Percentiles rank a stretch among this genome's conserved stretches.
phyloP scores from a whole-genome alignment of 2,113 vertebrate species.

The Sorex araneus region DNA sequence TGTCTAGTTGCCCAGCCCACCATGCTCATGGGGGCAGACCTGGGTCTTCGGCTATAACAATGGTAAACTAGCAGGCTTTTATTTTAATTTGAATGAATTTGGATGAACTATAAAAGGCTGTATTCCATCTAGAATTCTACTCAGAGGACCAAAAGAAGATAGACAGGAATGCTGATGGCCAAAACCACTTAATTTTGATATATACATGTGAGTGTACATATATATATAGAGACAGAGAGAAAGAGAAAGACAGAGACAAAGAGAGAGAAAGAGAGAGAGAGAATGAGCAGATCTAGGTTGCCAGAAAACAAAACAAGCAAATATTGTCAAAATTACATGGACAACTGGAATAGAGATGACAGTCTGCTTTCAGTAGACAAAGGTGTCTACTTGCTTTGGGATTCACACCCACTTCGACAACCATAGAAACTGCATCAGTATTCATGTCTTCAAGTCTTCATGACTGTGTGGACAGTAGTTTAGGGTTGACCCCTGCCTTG shows the following conservation, averaged over 20 bases:
- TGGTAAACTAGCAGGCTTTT: constrained; percentile 5
- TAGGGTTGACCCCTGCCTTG: constrained; percentile 7
- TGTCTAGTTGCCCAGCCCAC: background rate
- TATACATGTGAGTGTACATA: too few relatives aligned
- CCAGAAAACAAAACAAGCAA: constrained; percentile 67
- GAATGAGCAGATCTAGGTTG: constrained; percentile 10
- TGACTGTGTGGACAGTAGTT: background rate
- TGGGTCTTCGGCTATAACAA: constrained; percentile 38
- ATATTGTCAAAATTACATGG: constrained; percentile 58
- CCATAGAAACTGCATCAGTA: background rate
- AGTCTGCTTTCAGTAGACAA: background rate
- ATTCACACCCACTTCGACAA: background rate
- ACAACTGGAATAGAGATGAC: background rate
- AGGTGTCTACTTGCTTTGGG: constrained; percentile 30
- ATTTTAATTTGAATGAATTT: constrained; percentile 25
- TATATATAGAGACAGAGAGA: constrained; percentile 16
- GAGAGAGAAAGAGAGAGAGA: constrained; percentile 20
- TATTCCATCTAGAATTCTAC: constrained; percentile 56
- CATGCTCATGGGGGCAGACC: background rate
- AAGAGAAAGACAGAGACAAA: constrained; percentile 30
- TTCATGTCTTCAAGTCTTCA: constrained; percentile 47
- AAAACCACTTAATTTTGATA: constrained; percentile 70
- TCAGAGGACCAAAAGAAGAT: constrained; percentile 24
- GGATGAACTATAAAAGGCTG: constrained; percentile 14
- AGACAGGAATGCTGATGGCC: constrained; percentile 35